phyloP scores from a whole-genome alignment of 2,797 vertebrate species.

The Adrianichthys oophorus region DNA sequence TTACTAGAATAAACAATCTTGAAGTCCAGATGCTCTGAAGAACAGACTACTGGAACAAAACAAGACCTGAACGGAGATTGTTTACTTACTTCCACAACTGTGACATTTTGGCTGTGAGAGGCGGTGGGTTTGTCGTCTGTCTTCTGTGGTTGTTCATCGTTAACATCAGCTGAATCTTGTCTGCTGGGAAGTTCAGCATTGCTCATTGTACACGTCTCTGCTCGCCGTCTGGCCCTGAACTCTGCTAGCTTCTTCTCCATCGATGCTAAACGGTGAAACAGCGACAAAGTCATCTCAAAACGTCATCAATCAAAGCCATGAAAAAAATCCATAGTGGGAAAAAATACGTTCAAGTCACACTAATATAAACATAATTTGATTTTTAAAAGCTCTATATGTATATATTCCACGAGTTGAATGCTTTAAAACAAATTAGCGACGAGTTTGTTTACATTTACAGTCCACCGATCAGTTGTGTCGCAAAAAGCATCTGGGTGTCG shows the following conservation, averaged over 20 bases:
- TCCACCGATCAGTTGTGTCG: conserved; percentile 26
- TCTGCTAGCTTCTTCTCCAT: conserved; percentile 80
- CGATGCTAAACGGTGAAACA: conserved; percentile 1
- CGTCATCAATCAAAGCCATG: not conserved
- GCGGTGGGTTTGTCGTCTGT: not conserved
- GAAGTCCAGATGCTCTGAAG: too few relatives aligned
- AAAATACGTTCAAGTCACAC: not conserved
- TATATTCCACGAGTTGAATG: not conserved
- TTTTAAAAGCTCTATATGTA: not conserved
- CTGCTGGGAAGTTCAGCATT: not conserved
- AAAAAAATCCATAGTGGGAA: not conserved
- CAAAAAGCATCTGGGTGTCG: conserved; percentile 28
- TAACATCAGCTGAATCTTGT: not conserved
- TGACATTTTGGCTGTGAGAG: not conserved
- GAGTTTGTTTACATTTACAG: conserved; percentile 54
- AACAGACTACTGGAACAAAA: too few relatives aligned
- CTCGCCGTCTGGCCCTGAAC: conserved; percentile 74
- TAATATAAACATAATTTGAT: not conserved
- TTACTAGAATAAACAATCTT: too few relatives aligned
- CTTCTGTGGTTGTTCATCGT: conserved; percentile 1
- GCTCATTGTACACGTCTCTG: conserved; percentile 16
- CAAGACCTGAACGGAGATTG: too few relatives aligned
- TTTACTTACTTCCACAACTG: too few relatives aligned
- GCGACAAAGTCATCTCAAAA: not conserved
- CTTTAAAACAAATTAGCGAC: not conserved